These are phyloP conservation scores for Cavia aperea DNA, from an alignment of 2,113 vertebrate genomes.

Conservation along the genomic window DNA sequence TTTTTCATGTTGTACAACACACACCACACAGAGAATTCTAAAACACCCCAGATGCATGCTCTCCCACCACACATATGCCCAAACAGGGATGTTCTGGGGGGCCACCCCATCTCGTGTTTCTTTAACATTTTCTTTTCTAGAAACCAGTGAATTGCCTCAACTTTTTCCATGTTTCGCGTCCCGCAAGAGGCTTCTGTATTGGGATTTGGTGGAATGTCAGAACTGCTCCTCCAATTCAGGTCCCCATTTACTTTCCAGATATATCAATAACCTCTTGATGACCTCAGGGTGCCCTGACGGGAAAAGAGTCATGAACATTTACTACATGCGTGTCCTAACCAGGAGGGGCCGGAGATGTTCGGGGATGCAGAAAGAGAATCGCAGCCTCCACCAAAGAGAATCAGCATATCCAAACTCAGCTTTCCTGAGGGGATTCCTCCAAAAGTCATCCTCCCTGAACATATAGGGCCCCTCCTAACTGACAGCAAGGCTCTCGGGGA, in stretches of 20 bases:
- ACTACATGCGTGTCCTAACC: neutral
- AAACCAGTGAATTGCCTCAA: neutral
- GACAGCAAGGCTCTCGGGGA: too few species aligned
- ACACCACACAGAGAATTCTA: neutral
- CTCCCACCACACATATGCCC: neutral
- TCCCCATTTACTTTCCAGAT: too few species aligned
- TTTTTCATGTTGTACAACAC: neutral
- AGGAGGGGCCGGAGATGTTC: neutral
- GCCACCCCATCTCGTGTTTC: neutral
- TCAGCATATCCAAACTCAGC: too few species aligned
- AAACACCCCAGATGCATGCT: neutral
- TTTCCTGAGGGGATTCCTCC: too few species aligned
- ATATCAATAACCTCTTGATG: too few species aligned
- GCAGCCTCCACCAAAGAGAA: too few species aligned
- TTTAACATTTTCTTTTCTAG: neutral
- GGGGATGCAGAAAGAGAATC: neutral
- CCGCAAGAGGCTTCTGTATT: neutral
- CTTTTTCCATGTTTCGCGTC: neutral
- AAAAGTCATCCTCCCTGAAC: too few species aligned
- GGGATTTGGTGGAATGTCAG: neutral
- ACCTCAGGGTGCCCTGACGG: neutral
- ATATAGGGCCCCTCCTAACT: too few species aligned
- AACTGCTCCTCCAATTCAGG: too few species aligned
- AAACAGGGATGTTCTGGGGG: neutral
- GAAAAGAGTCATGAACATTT: neutral